These are phyloP conservation scores for Machimus rusticus DNA, from an alignment of 2,888 invertebrate genomes.

Conservation along the genomic window DNA sequence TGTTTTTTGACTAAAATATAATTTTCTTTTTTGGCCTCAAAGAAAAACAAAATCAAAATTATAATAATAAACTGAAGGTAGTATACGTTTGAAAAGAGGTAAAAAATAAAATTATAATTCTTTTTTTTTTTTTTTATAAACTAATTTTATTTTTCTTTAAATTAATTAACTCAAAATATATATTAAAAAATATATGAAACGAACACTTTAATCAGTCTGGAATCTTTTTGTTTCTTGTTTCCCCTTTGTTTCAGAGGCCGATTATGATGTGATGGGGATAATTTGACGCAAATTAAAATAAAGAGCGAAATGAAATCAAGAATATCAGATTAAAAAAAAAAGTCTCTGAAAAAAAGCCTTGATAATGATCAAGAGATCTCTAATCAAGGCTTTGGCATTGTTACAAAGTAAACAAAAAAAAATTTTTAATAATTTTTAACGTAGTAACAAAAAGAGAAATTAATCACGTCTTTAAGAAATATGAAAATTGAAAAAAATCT, in stretches of 20 bases:
- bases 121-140: not conserved
- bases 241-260: conserved; percentile 83
- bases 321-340: not conserved
- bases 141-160: not conserved
- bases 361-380: not conserved
- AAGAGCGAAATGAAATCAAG: not conserved
- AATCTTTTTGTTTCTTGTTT: conserved; percentile 54
- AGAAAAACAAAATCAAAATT: not conserved
- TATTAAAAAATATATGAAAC: conserved; percentile 42
- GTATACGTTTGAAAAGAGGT: not conserved
- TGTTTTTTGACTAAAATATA: not conserved
- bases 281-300: conserved; percentile 3
- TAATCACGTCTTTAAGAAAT: not conserved
- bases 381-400: not conserved
- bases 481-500: not conserved
- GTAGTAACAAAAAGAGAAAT: not conserved
- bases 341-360: not conserved
- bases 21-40: not conserved
- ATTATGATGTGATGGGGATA: conserved; percentile 71
- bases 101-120: not conserved
- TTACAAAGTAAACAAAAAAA: not conserved
- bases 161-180: not conserved
- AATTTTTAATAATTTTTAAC: not conserved
- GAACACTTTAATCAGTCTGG: conserved; percentile 63
- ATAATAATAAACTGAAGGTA: not conserved